phyloP scores from a whole-genome alignment of 2,113 vertebrate species.

The Cochlearius cochlearius region DNA sequence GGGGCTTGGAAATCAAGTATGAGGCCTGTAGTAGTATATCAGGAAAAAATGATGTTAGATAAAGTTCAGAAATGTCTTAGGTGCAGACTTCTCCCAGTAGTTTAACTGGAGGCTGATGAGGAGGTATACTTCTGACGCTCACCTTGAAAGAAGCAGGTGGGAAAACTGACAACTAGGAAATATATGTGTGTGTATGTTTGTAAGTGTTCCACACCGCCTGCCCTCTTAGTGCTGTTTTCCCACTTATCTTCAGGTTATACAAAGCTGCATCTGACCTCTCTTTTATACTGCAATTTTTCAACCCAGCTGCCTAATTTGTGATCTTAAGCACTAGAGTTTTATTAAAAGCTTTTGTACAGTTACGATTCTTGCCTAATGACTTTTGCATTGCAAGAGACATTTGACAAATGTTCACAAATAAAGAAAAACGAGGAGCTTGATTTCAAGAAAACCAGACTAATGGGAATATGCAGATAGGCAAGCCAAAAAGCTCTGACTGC shows the following conservation, averaged over 20 bases:
- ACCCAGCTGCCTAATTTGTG: neutral
- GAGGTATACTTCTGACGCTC: neutral
- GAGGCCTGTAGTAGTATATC: neutral
- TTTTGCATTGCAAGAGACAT: neutral
- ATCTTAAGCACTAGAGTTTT: neutral
- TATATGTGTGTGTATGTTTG: neutral
- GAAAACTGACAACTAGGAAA: neutral
- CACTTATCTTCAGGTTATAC: neutral
- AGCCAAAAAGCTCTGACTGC: neutral
- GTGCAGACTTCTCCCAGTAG: neutral
- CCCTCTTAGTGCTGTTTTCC: neutral
- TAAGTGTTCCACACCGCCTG: neutral
- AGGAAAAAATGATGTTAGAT: neutral
- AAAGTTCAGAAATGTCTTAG: constrained; percentile 18
- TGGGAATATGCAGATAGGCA: neutral
- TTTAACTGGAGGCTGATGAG: neutral
- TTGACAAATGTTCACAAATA: neutral
- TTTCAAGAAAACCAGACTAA: neutral
- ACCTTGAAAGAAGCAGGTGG: constrained; percentile 14
- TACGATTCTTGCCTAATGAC: neutral
- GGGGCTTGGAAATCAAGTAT: neutral
- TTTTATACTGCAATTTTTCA: neutral
- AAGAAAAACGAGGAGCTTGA: neutral
- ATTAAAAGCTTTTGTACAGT: neutral
- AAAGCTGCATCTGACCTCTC: neutral